phyloP scores from a whole-genome alignment of 2,888 invertebrate genomes.

The Elysia crispata region DNA sequence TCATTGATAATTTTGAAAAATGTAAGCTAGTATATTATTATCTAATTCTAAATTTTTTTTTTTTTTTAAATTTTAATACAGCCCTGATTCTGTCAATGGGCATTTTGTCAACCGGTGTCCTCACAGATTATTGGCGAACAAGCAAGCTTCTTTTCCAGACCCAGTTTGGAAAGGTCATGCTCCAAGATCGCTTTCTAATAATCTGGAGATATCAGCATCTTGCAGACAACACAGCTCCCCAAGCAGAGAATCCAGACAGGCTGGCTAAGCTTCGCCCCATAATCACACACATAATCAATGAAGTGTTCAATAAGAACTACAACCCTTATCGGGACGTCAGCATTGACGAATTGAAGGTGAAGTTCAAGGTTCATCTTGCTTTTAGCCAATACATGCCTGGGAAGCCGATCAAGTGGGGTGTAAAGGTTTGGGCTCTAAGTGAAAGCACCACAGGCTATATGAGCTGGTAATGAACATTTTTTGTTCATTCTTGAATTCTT shows the following conservation, averaged over 20 bases:
- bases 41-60: too few species aligned
- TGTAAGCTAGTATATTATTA: too few species aligned
- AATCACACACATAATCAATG: too few species aligned
- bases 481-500: too few species aligned
- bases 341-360: neutral
- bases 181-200: neutral
- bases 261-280: neutral
- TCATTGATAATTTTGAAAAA: too few species aligned
- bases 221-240: neutral
- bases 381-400: slow-evolving; percentile 19
- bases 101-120: too few species aligned
- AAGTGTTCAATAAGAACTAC: neutral
- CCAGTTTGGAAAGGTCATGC: neutral
- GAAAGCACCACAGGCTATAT: neutral
- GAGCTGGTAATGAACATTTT: too few species aligned
- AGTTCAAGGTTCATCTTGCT: neutral
- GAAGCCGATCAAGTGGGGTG: slow-evolving; percentile 23
- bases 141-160: neutral
- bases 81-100: too few species aligned
- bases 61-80: too few species aligned
- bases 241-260: neutral
- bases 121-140: too few species aligned
- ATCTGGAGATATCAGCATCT: slow-evolving; percentile 3
- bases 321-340: neutral
- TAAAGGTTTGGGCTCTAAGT: slow-evolving; percentile 21